phyloP scores from a whole-genome alignment of 1,140 invertebrate genomes.

The Venturia canescens region DNA sequence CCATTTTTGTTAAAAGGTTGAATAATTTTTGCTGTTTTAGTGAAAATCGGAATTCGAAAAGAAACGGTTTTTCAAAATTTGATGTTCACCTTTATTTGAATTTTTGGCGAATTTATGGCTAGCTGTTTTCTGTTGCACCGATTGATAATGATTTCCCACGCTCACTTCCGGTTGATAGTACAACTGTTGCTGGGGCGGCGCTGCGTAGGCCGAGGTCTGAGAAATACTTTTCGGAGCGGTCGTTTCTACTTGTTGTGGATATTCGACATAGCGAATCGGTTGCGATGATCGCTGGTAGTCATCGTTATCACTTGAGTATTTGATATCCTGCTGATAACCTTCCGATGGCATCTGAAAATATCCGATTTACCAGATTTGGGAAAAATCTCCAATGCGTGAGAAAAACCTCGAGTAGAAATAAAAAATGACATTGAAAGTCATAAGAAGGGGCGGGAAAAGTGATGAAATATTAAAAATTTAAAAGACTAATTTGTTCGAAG shows the following conservation, averaged over 20 bases:
- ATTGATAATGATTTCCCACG: conserved; percentile 69
- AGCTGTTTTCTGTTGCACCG: conserved; percentile 64
- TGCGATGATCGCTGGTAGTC: conserved; percentile 54
- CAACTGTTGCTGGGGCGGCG: conserved; percentile 58
- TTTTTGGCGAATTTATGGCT: conserved; percentile 61
- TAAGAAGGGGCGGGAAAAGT: not conserved
- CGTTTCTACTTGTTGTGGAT: conserved; percentile 56
- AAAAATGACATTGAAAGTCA: not conserved
- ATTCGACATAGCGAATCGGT: conserved; percentile 53
- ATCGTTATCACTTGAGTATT: conserved; percentile 56
- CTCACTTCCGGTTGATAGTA: conserved; percentile 65
- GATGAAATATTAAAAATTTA: too few species aligned
- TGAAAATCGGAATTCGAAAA: too few species aligned
- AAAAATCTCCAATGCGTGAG: conserved; percentile 40
- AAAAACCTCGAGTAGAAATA: not conserved
- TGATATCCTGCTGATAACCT: conserved; percentile 53
- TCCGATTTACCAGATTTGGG: too few species aligned
- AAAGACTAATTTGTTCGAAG: not conserved
- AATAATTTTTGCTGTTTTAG: too few species aligned
- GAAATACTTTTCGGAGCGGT: conserved; percentile 46
- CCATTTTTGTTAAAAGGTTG: too few species aligned
- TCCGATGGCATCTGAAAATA: conserved; percentile 23
- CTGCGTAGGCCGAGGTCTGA: conserved; percentile 53
- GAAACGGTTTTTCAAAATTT: not conserved
- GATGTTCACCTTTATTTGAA: conserved; percentile 60